Evolutionary conservation across 2,888 invertebrate species (phyloP).

Genomic region (Conops quadrifasciatus): DNA sequence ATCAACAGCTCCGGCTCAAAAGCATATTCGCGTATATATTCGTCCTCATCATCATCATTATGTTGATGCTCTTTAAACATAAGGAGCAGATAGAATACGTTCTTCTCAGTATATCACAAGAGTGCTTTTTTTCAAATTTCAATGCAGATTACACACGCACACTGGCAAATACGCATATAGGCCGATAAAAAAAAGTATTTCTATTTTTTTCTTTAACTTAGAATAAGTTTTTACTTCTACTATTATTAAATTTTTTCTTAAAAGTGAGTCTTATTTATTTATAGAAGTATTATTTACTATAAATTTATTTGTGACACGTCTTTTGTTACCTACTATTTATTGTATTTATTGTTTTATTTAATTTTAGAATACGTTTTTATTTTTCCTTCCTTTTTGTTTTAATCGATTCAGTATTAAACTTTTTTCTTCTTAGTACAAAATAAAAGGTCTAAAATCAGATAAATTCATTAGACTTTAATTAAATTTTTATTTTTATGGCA

Average conservation of each 20-base stretch:
- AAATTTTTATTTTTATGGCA: too few relatives aligned
- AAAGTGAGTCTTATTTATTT: conserved; percentile 25
- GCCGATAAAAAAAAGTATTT: too few relatives aligned
- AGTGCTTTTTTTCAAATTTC: too few relatives aligned
- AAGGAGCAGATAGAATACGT: conserved; percentile 39
- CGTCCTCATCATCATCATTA: conserved; percentile 53
- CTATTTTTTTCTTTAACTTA: too few relatives aligned
- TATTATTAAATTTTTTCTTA: conserved; percentile 18
- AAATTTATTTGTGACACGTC: background rate
- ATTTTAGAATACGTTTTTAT: conserved; percentile 13
- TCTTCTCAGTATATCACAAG: too few relatives aligned
- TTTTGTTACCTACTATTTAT: background rate
- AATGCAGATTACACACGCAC: too few relatives aligned
- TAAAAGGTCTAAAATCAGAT: too few relatives aligned
- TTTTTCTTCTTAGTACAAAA: conserved; percentile 6
- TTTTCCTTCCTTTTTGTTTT: conserved; percentile 23
- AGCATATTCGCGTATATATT: conserved; percentile 63
- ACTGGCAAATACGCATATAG: too few relatives aligned
- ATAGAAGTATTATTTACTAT: conserved; percentile 25
- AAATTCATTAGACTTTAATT: too few relatives aligned
- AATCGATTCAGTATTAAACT: too few relatives aligned
- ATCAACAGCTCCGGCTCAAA: conserved; percentile 63
- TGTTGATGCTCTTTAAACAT: conserved; percentile 56
- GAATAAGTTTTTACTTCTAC: background rate
- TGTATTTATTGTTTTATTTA: conserved; percentile 7